Conservation (phyloP, 2,888 invertebrate species). For the Drosophila heteroneura region DNA sequence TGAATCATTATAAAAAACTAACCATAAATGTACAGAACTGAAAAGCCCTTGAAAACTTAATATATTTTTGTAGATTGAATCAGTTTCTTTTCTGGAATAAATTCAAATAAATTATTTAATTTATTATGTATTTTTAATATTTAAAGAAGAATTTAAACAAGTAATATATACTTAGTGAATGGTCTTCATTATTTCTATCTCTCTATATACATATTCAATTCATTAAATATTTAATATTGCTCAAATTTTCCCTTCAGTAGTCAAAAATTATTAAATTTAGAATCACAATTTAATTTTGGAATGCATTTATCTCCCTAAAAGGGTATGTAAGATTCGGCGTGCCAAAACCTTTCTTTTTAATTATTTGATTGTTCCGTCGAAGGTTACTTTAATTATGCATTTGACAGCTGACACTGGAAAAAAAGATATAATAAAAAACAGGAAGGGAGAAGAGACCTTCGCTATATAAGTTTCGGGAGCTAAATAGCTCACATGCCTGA, state of each 20-base stretch:
- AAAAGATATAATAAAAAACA: neutral
- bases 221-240: neutral
- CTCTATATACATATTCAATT: no score
- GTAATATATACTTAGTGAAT: neutral
- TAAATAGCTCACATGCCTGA: slow-evolving; percentile 64
- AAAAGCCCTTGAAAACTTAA: neutral
- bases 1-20: neutral
- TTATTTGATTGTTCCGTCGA: slow-evolving; percentile 45
- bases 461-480: slow-evolving; percentile 48
- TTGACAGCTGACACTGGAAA: slow-evolving; percentile 66
- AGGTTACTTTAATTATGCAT: slow-evolving; percentile 76
- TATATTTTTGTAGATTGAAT: neutral
- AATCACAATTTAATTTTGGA: neutral
- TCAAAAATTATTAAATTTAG: neutral
- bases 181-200: no score
- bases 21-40: neutral
- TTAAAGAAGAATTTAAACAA: neutral
- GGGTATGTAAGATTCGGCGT: neutral
- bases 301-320: neutral
- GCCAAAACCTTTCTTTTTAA: no score
- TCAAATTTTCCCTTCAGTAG: neutral
- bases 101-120: neutral
- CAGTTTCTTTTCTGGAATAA: accelerated
- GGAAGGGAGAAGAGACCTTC: neutral
- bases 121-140: neutral